phyloP scores from a whole-genome alignment of 2,888 invertebrate genomes.

The Eupithecia subumbrata region DNA sequence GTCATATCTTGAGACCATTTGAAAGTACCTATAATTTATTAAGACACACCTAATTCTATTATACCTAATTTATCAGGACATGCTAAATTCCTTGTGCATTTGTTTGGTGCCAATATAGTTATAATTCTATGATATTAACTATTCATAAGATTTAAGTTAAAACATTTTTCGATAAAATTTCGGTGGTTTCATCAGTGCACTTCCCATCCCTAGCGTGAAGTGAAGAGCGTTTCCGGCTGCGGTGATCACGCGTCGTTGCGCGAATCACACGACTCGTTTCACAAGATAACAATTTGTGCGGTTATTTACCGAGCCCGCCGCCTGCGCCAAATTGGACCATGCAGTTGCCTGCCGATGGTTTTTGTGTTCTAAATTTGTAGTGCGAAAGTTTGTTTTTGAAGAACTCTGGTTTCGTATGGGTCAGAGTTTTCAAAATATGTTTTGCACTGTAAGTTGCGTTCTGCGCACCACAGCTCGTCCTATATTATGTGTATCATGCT shows the following conservation, averaged over 20 bases:
- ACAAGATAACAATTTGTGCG: constrained; percentile 84
- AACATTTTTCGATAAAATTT: not conserved
- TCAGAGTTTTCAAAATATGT: not conserved
- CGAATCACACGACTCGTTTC: constrained; percentile 83
- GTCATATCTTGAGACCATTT: not conserved
- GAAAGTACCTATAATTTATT: not conserved
- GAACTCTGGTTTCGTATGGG: not conserved
- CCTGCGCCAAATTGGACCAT: constrained; percentile 75
- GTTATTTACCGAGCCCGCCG: constrained; percentile 76
- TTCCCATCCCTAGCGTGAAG: constrained; percentile 64
- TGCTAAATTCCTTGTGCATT: not conserved
- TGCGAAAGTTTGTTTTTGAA: constrained; percentile 11
- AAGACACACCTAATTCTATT: too few relatives aligned
- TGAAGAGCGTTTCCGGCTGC: constrained; percentile 76
- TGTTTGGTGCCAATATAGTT: not conserved
- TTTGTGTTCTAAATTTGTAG: constrained; percentile 18
- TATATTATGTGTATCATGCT: not conserved
- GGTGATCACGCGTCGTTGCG: constrained; percentile 79
- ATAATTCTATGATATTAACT: not conserved
- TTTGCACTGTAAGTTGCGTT: not conserved
- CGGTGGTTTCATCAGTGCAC: not conserved
- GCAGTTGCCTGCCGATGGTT: constrained; percentile 45
- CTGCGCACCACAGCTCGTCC: not conserved
- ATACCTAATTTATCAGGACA: too few relatives aligned
- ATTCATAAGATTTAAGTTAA: not conserved